Conservation (phyloP, 2,888 invertebrate genomes). For the Drosophila merina region DNA sequence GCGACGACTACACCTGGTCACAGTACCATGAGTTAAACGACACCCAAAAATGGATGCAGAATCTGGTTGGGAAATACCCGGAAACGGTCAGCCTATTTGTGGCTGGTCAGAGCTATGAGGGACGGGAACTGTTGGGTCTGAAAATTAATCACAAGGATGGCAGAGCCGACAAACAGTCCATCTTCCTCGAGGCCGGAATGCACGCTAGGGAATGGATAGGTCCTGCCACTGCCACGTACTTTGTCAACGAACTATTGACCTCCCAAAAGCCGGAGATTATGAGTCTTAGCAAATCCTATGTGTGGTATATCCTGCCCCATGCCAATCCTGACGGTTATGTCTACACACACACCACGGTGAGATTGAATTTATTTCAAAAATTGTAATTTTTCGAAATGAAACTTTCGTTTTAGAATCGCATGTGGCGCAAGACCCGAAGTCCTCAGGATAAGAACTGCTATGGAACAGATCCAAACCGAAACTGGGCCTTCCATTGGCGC, state of each 20-base stretch:
- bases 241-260: slow-evolving; percentile 86
- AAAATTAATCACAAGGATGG: slow-evolving; percentile 79
- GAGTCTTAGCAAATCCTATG: slow-evolving; percentile 85
- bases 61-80: slow-evolving; percentile 84
- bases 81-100: slow-evolving; percentile 84
- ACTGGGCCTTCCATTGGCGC: slow-evolving; percentile 90
- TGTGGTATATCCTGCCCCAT: slow-evolving; percentile 91
- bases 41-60: slow-evolving; percentile 86
- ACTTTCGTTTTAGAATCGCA: slow-evolving; percentile 83
- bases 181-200: slow-evolving; percentile 87
- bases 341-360: slow-evolving; percentile 85
- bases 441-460: slow-evolving; percentile 84
- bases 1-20: slow-evolving; percentile 72
- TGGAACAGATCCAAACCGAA: slow-evolving; percentile 91
- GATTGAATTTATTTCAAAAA: not conserved
- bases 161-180: slow-evolving; percentile 48
- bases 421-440: slow-evolving; percentile 88
- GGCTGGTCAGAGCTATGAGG: slow-evolving; percentile 86
- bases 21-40: slow-evolving; percentile 80
- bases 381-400: not conserved
- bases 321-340: slow-evolving; percentile 92
- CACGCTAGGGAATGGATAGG: slow-evolving; percentile 91
- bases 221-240: slow-evolving; percentile 87
- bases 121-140: slow-evolving; percentile 86
- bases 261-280: slow-evolving; percentile 85